Evolutionary conservation across 1,140 invertebrate species (phyloP), one percentile per base, ranked within the genome.

Genomic region (Lanistes nyassanus): DNA sequence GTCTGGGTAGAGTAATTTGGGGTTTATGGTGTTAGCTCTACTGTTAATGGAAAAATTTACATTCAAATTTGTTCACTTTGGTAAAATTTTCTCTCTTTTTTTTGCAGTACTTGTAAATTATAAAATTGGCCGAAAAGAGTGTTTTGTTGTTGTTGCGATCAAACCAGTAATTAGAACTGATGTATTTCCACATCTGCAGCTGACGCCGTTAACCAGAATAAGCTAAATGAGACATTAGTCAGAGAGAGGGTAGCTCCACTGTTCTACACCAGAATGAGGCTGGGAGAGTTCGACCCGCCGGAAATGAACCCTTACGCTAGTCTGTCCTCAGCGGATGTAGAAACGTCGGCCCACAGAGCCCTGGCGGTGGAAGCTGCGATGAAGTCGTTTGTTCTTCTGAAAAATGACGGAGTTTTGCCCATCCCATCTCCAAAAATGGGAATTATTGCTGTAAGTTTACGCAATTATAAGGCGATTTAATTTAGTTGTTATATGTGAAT

Each of bases 241-340:
- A 26, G 80, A 51, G 80, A 83, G 26, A 74, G 80, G 16, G 81
- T 85, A 0, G 85, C 84, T 66, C 88, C 88, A 13, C 78, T 89
- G 34, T 88, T 89, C 66, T 88, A 89, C 73, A 88, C 86, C 0
- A 71, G 86, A 37, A 85, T 88, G 85, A 80, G 79, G 53, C 80
- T 86, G 26, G 86, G 86, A 34, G 83, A 86, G 64, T 88, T 88
- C 79, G 87, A 88, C 74, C 87, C 87, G 34, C 82, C 82, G 29
- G 47, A 72, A 4, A 80, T 82, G 78, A 85, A 85, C 71, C 85
- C 85, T 0, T 86, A 80, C 69, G 67, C 69, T 31, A 69, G 64
- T 19, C 51, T 84, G 19, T 31, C 72, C 39, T 23, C 77, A 13
- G 56, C 62, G 60, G 76, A 82, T 16, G 76, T 85, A 23, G 80